Evolutionary conservation across 2,888 invertebrate species (phyloP), one percentile per base, ranked within the genome.

Genomic region (Drosophila koepferae): DNA sequence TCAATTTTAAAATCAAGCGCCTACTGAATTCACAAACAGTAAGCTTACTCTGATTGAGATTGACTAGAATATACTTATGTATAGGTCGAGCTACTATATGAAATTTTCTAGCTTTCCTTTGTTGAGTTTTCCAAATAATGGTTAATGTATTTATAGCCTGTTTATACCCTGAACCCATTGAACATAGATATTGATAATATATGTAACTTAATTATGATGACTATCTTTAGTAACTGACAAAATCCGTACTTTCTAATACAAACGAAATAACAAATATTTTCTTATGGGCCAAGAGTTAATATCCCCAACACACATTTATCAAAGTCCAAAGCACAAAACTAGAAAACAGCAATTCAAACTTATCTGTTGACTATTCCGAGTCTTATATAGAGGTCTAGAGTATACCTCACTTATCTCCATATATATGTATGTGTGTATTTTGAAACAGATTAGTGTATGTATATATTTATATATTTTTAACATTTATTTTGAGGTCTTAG

Each of bases 401-500:
- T 51, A 8, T 20, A 9, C 7, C 34, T 51, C 49, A 12, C 49
- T 51, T 12, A 23, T 38, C 20, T 31, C 7, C 34, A 36, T 28
- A 28, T 28, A 28, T 28, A 6, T 23, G 4, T 23, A 48, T 8
- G n/a, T 46, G 1, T 6, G 49, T 12, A 31, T n/a, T n/a, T 31
- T 23, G 4, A 46, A 59, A n/a, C 20, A 12, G n/a, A n/a, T 48
- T 44, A n/a, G 12, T 14, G 18, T 18, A 2, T 44, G 2, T 49
- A 31, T 41, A 3, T 49, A 16, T 49, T 23, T 41, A 3, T 49
- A 16, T 49, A 40, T 38, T 43, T 63, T 49, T 58, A 71, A 69
- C 61, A 78, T 72, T 77, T 81, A 75, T 81, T 72, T 67, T 63
- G 62, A 61, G 67, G 64, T 62, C 74, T 80, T 68, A 65, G 51